Conservation (phyloP, 2,797 vertebrate genomes). For the Molossus alvarezi region DNA sequence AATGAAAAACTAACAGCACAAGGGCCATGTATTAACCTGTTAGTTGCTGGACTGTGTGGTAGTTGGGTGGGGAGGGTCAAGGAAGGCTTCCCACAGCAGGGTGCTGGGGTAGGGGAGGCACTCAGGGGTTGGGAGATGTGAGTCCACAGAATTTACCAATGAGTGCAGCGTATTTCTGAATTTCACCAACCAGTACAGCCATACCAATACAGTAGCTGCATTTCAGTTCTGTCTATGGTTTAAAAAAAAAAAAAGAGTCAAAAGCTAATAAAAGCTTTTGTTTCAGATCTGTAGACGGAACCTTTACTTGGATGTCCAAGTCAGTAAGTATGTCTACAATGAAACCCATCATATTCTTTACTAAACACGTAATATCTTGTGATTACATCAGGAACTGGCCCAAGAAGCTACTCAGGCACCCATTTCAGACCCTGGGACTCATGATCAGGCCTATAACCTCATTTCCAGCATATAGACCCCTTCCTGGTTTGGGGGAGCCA, state of each 20-base stretch:
- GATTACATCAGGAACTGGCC: neutral
- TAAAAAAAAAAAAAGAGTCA: too few relatives aligned
- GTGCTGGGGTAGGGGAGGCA: neutral
- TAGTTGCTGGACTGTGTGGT: neutral
- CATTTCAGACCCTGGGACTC: neutral
- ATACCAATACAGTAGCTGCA: neutral
- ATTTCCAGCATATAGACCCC: neutral
- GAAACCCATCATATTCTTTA: neutral
- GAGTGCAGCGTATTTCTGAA: neutral
- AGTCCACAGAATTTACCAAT: neutral
- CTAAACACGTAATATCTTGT: neutral
- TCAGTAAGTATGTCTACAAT: neutral
- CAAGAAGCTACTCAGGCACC: neutral
- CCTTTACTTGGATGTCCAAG: neutral
- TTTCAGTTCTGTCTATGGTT: slow-evolving; percentile 8
- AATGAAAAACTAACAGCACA: neutral
- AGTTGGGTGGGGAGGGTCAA: neutral
- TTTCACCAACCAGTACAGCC: neutral
- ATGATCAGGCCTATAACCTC: neutral
- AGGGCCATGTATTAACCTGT: neutral
- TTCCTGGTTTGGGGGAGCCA: neutral
- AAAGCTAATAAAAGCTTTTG: neutral
- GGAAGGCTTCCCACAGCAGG: neutral
- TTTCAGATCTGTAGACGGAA: neutral
- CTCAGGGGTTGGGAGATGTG: neutral